Conservation (phyloP, 2,113 vertebrate genomes). For the Eulemur rufifrons region DNA sequence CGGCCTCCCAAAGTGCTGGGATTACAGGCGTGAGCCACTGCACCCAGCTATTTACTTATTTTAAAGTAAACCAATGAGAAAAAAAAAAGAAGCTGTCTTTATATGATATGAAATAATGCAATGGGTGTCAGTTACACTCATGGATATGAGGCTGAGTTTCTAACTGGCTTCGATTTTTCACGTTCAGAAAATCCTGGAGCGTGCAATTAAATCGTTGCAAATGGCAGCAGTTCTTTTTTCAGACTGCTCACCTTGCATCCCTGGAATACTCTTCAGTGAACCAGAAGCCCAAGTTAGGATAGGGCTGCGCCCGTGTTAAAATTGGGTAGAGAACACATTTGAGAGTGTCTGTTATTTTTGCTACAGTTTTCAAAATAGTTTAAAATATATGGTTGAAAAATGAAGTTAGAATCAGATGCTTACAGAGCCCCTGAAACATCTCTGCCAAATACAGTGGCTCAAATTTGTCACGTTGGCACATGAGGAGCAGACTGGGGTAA, state of each 20-base stretch:
- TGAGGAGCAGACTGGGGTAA: not conserved
- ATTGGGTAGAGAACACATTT: not conserved
- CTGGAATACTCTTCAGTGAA: not conserved
- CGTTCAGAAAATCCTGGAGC: not conserved
- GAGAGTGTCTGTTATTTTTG: not conserved
- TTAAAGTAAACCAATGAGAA: not conserved
- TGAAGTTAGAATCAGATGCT: not conserved
- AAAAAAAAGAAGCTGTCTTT: not conserved
- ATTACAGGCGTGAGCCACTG: no score
- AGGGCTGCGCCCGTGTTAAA: not conserved
- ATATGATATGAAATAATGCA: not conserved
- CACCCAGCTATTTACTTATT: no score
- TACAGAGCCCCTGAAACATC: not conserved
- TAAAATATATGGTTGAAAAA: not conserved
- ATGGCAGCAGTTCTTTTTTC: not conserved
- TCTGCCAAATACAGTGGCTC: not conserved
- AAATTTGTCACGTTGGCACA: not conserved
- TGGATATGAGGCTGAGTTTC: accelerated
- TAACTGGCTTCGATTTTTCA: not conserved
- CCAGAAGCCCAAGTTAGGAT: not conserved
- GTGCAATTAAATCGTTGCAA: not conserved
- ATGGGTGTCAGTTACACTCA: no score
- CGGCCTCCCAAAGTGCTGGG: not conserved
- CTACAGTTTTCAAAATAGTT: not conserved
- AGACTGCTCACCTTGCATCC: not conserved